These are phyloP conservation scores for Sula dactylatra DNA, from an alignment of 2,113 vertebrate species.

Conservation along the genomic window DNA sequence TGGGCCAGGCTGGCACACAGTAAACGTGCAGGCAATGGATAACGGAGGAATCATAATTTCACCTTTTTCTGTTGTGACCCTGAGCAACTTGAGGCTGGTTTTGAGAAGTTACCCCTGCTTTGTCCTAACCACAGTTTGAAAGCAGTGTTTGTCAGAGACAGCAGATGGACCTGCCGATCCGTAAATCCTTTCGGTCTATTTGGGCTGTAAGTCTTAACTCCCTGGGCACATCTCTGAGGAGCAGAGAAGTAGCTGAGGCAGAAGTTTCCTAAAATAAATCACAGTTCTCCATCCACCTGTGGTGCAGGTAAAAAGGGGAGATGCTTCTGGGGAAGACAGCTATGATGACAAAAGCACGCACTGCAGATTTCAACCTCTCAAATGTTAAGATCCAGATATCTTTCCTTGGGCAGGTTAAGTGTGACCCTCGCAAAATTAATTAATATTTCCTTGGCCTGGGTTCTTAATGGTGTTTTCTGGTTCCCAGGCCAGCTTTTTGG, in stretches of 20 bases:
- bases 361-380: neutral
- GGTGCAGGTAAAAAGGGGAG: neutral
- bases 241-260: neutral
- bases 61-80: neutral
- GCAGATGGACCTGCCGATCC: neutral
- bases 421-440: neutral
- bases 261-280: neutral
- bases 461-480: neutral
- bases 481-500: neutral
- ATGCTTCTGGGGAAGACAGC: neutral
- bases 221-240: neutral
- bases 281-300: neutral
- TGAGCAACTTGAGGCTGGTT: neutral
- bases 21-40: neutral
- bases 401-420: neutral
- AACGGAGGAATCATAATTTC: neutral
- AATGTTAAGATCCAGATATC: neutral
- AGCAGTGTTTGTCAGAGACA: neutral
- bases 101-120: neutral
- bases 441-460: neutral
- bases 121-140: neutral
- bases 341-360: neutral
- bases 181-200: neutral
- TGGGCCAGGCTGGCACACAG: neutral
- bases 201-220: neutral